phyloP scores from a whole-genome alignment of 2,113 vertebrate genomes.

The Xiphophorus hellerii region DNA sequence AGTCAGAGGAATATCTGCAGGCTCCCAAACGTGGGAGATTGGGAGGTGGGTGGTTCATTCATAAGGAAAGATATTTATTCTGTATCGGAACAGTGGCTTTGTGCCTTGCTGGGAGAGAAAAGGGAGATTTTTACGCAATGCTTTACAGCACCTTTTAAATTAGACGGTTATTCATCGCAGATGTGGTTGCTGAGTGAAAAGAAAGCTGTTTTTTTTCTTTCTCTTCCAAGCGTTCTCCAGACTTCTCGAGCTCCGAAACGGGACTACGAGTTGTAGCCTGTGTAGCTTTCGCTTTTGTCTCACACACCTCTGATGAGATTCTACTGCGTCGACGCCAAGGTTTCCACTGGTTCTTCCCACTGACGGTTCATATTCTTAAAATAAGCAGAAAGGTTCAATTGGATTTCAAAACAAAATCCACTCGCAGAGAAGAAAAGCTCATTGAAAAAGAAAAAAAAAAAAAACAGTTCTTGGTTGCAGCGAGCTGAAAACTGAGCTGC shows the following conservation, averaged over 20 bases:
- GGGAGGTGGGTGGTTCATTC: slow-evolving; percentile 61
- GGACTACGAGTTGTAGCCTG: neutral
- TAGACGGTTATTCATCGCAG: slow-evolving; percentile 26
- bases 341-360: slow-evolving; percentile 3
- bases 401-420: slow-evolving; percentile 55
- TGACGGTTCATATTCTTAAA: slow-evolving; percentile 11
- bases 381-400: slow-evolving; percentile 58
- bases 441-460: slow-evolving; percentile 17
- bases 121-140: slow-evolving; percentile 12
- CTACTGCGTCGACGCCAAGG: neutral
- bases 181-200: slow-evolving; percentile 17
- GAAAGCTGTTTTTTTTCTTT: neutral
- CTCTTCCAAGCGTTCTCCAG: slow-evolving; percentile 16
- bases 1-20: slow-evolving; percentile 61
- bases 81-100: slow-evolving; percentile 34
- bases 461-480: slow-evolving; percentile 30
- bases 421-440: slow-evolving; percentile 44
- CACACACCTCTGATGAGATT: slow-evolving; percentile 32
- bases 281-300: neutral
- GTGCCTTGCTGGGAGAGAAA: slow-evolving; percentile 35
- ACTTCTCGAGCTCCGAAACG: neutral
- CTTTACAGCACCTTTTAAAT: slow-evolving; percentile 30
- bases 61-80: slow-evolving; percentile 40
- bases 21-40: slow-evolving; percentile 53
- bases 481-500: slow-evolving; percentile 46